These are phyloP conservation scores for Eupeodes latifasciatus DNA, from an alignment of 2,888 invertebrate species.

Conservation along the genomic window DNA sequence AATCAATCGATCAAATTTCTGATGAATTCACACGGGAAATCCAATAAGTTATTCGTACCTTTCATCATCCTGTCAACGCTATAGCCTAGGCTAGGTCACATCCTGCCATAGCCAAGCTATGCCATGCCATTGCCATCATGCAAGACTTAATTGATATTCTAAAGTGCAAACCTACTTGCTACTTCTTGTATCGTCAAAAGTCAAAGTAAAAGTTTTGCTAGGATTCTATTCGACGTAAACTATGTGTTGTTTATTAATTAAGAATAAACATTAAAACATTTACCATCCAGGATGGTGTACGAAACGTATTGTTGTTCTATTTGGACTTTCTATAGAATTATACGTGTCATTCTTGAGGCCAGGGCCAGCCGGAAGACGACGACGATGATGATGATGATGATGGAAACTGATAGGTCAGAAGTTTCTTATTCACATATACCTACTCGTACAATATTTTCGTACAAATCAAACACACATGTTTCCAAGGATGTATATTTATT, in stretches of 20 bases:
- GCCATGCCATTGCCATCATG: background rate
- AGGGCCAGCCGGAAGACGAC: no score
- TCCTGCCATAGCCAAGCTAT: no score
- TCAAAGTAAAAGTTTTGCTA: background rate
- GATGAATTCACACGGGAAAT: background rate
- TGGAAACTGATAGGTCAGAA: slow-evolving; percentile 30
- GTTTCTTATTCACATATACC: background rate
- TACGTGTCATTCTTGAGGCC: slow-evolving; percentile 16
- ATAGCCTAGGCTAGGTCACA: no score
- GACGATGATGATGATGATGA: background rate
- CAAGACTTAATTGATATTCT: slow-evolving; percentile 9
- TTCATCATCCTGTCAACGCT: background rate
- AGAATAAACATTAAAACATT: slow-evolving; percentile 9
- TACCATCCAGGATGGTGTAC: background rate
- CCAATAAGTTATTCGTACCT: background rate
- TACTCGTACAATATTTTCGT: no score
- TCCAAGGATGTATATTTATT: background rate
- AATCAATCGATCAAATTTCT: background rate
- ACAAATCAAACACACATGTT: slow-evolving; percentile 35
- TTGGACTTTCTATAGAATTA: no score
- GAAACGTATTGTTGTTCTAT: no score
- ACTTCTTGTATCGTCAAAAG: background rate
- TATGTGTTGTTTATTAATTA: slow-evolving; percentile 35
- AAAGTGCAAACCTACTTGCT: background rate
- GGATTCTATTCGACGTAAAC: background rate